These are phyloP conservation scores for Pongo abelii DNA, from an alignment of 2,113 vertebrate species.

Conservation along the genomic window DNA sequence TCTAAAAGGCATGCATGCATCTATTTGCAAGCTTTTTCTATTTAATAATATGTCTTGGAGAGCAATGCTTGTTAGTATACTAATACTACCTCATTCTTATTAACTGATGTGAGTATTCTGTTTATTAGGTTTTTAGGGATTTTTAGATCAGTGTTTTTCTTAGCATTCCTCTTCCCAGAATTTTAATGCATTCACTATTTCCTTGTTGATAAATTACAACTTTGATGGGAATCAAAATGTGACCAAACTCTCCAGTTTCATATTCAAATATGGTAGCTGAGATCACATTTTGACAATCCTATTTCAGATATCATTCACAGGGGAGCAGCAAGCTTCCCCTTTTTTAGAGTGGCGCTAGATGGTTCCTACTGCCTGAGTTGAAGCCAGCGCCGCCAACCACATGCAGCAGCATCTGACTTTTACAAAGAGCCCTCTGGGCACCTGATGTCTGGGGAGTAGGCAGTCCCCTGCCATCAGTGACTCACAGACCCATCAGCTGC, in stretches of 20 bases:
- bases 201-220: background rate
- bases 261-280: background rate
- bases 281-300: background rate
- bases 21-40: background rate
- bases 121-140: background rate
- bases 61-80: background rate
- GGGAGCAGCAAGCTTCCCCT: background rate
- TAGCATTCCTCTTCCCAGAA: background rate
- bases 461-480: constrained; percentile 20
- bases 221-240: background rate
- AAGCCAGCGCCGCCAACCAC: background rate
- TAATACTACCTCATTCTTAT: background rate
- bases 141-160: background rate
- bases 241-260: background rate
- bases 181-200: background rate
- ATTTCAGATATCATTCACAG: background rate
- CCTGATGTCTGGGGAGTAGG: background rate
- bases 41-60: background rate
- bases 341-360: background rate
- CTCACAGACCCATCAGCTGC: constrained; percentile 39
- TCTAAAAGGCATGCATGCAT: background rate
- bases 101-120: background rate
- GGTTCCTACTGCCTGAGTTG: background rate
- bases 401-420: constrained; percentile 38
- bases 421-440: background rate